Percentiles rank a stretch among this genome's conserved stretches.
phyloP scores from a whole-genome alignment of 2,888 invertebrate genomes.

The Neria commutata region DNA sequence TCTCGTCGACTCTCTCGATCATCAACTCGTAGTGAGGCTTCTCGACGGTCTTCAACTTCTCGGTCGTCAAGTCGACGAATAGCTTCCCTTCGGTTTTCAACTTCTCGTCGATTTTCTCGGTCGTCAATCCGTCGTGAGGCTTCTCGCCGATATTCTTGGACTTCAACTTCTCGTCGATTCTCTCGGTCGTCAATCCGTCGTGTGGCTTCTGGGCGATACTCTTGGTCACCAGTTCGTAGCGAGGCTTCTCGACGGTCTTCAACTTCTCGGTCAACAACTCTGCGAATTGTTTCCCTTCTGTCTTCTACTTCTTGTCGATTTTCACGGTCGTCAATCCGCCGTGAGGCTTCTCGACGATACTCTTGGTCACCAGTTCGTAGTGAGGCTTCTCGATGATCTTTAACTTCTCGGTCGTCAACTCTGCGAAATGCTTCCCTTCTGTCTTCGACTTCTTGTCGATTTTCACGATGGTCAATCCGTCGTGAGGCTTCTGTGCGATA shows the following conservation, averaged over 20 bases:
- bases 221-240: background rate
- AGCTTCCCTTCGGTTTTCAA: background rate
- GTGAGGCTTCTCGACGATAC: background rate
- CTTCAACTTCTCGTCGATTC: background rate
- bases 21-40: background rate
- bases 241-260: too few species aligned
- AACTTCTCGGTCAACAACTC: background rate
- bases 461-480: background rate
- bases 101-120: background rate
- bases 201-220: background rate
- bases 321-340: background rate
- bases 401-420: background rate
- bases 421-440: background rate
- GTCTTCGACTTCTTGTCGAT: background rate
- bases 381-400: background rate
- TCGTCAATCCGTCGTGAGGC: background rate
- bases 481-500: background rate
- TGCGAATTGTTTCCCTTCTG: background rate
- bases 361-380: slow-evolving; percentile 3
- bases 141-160: background rate
- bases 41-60: background rate
- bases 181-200: background rate
- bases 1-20: background rate
- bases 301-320: too few species aligned
- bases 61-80: background rate